Conservation (phyloP, 2,113 vertebrate genomes). For the Vombatus ursinus region DNA sequence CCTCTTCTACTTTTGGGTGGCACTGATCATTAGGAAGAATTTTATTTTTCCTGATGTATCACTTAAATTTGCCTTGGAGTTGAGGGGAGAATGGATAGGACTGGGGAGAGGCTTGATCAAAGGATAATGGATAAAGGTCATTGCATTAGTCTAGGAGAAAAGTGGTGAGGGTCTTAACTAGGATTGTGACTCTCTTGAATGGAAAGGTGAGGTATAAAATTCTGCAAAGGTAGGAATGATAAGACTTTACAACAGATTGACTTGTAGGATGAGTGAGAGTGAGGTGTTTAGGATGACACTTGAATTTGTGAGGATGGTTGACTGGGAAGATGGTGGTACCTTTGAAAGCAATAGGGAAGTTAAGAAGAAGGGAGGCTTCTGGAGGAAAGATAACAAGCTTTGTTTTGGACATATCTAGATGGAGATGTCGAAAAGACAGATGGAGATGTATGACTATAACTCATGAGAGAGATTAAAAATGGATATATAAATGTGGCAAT, state of each 20-base stretch:
- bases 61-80: neutral
- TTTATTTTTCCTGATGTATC: neutral
- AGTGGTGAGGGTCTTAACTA: neutral
- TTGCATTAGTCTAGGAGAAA: neutral
- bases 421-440: neutral
- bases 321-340: neutral
- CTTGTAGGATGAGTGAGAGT: neutral
- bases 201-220: neutral
- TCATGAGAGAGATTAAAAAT: neutral
- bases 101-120: neutral
- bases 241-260: neutral
- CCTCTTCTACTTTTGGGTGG: neutral
- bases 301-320: neutral
- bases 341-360: neutral
- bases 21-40: neutral
- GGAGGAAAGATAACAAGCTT: neutral
- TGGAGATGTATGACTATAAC: neutral
- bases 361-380: neutral
- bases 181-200: neutral
- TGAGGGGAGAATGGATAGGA: neutral
- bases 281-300: neutral
- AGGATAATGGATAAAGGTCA: neutral
- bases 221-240: neutral
- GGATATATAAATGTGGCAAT: neutral
- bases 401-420: neutral